phyloP scores from a whole-genome alignment of 2,113 vertebrate species.

The Scomber japonicus region DNA sequence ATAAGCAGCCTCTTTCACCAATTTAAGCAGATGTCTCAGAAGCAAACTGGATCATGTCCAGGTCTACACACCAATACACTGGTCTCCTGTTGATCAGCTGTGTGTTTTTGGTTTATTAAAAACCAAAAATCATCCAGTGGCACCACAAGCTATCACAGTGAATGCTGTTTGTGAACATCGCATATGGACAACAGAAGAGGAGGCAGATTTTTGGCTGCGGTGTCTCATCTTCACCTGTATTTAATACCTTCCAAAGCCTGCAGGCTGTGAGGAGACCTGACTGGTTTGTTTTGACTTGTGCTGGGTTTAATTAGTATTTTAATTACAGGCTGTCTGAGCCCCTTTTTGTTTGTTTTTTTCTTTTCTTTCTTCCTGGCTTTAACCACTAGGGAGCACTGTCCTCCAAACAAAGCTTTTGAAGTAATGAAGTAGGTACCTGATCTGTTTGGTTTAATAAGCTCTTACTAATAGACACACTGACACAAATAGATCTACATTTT shows the following conservation, averaged over 20 bases:
- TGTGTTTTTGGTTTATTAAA: background rate
- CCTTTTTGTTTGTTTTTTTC: background rate
- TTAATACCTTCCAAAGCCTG: constrained; percentile 23
- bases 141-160: background rate
- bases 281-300: constrained; percentile 29
- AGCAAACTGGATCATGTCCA: constrained; percentile 39
- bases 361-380: constrained; percentile 6
- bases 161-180: background rate
- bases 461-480: background rate
- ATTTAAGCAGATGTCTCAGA: constrained; percentile 60
- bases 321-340: constrained; percentile 45
- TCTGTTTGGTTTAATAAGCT: constrained; percentile 17
- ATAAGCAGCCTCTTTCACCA: constrained; percentile 27
- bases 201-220: constrained; percentile 12
- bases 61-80: constrained; percentile 16
- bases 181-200: constrained; percentile 10
- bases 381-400: constrained; percentile 47
- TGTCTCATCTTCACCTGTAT: constrained; percentile 13
- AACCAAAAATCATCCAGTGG: background rate
- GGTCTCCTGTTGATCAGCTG: constrained; percentile 35
- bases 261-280: constrained; percentile 1
- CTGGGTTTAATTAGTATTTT: constrained; percentile 62
- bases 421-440: constrained; percentile 44
- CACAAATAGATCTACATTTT: background rate
- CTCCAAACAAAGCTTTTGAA: constrained; percentile 28